Percentiles rank a stretch among this genome's conserved stretches.
Evolutionary conservation across 2,888 invertebrate genomes (phyloP).

Genomic region (Allacma fusca): DNA sequence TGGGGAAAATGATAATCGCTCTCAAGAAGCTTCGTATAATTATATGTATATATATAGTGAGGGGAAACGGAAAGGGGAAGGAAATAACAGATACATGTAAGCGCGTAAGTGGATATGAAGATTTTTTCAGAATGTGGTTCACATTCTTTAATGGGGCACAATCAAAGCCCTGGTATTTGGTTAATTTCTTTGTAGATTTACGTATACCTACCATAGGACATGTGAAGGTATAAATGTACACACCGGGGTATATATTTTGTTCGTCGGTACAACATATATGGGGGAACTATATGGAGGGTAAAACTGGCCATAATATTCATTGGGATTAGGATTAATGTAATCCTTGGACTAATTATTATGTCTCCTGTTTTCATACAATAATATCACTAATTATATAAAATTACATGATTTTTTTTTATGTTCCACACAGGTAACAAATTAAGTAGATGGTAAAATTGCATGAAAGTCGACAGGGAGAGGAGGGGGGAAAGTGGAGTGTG

Average conservation of each 20-base stretch:
- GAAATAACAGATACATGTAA: slow-evolving; percentile 14
- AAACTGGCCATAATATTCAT: slow-evolving; percentile 25
- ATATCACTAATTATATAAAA: slow-evolving; percentile 21
- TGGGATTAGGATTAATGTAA: background rate
- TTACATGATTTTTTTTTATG: slow-evolving; percentile 15
- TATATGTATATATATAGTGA: too few relatives aligned
- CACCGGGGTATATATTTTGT: background rate
- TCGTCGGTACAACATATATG: background rate
- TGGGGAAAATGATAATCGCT: background rate
- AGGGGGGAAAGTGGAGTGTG: background rate
- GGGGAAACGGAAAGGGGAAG: background rate
- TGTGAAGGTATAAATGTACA: background rate
- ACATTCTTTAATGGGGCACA: slow-evolving; percentile 4
- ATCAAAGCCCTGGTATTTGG: slow-evolving; percentile 20
- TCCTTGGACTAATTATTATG: slow-evolving; percentile 9
- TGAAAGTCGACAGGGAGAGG: background rate
- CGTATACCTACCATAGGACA: slow-evolving; percentile 27
- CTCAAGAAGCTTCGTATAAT: background rate
- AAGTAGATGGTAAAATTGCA: background rate
- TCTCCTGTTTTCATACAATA: slow-evolving; percentile 16
- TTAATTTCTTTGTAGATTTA: background rate
- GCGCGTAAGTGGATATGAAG: slow-evolving; percentile 29
- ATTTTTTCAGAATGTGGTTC: slow-evolving; percentile 12
- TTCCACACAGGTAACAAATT: background rate
- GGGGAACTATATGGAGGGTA: background rate